Evolutionary conservation across 2,888 invertebrate species (phyloP), one percentile per base, ranked within the genome.

Genomic region (Eumacrocentrus americanus): DNA sequence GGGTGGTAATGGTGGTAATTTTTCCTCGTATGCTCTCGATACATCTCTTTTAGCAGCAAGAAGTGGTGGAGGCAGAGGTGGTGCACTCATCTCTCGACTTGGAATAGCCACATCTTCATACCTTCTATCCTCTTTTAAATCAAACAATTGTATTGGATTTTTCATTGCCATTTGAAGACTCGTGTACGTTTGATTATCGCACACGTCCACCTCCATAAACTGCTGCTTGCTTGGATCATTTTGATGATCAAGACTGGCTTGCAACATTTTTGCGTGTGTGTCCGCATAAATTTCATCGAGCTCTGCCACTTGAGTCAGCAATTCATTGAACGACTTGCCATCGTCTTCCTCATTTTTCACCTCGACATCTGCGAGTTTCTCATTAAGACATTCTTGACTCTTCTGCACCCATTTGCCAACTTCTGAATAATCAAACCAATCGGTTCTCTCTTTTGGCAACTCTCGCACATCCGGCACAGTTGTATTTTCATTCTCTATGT

Each of bases 81-180:
- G 35, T 51, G 59, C 38, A 56, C 72, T 72, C 82, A 29, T 81
- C 80, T 68, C 84, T 72, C 1, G 80, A 0, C 82, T 81, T 1
- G 82, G 81, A 11, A 84, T 77, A 65, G 83, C 77, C 0, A 88
- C 83, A 69, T 89, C 89, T 68, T 88, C 88, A 73, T 87, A 87
- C 25, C 85, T 82, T 38, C 75, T 69, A 1, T 79, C 74, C 48
- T 80, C 77, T n/a, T 81, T 81, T 0, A 82, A 78, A 51, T 84
- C 84, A 38, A 81, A 70, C 61, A 91, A 85, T 20, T 85, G 83
- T 1, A 92, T 82, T 0, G 93, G 93, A 80, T 94, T 92, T 78
- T 89, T 91, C 82, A 93, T 93, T 0, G 94, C 94, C 74, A 91
- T 84, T 75, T 94, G 94, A 54, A 94, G 81, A 74, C 93, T 93